phyloP scores from a whole-genome alignment of 2,113 vertebrate genomes.

The Chiloscyllium plagiosum region DNA sequence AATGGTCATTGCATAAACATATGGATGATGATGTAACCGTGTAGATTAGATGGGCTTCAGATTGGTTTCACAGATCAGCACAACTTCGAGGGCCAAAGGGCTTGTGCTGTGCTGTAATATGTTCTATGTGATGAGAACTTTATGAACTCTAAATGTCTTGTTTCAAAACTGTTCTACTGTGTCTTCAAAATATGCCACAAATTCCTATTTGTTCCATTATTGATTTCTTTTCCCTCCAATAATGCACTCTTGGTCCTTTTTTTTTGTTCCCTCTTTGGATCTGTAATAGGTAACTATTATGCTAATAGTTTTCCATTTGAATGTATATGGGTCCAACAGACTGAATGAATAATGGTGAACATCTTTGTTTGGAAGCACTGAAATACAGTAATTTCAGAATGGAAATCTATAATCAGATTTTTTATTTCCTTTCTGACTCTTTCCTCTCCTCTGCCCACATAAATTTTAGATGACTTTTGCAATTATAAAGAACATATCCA shows the following conservation, averaged over 20 bases:
- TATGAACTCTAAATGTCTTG: neutral
- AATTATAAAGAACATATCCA: neutral
- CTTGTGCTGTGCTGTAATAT: no score
- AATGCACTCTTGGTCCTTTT: neutral
- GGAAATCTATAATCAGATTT: neutral
- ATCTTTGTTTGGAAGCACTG: conserved; percentile 13
- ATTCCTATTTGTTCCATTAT: neutral
- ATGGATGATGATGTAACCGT: no score
- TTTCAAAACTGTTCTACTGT: neutral
- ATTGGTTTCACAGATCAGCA: no score
- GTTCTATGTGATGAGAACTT: neutral
- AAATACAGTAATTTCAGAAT: neutral
- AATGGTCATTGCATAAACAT: no score
- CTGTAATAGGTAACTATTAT: neutral
- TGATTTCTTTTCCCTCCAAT: neutral
- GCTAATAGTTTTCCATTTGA: neutral
- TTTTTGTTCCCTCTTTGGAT: neutral
- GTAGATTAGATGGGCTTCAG: no score
- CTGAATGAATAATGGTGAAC: neutral
- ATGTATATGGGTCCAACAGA: neutral
- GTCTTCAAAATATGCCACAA: neutral
- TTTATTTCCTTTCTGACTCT: neutral
- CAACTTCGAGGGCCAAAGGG: no score
- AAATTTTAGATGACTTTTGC: conserved; percentile 1
- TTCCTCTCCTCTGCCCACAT: neutral